Evolutionary conservation across 2,113 vertebrate species (phyloP), one percentile per base, ranked within the genome.

Genomic region (Cyphomyrus plagiostoma): DNA sequence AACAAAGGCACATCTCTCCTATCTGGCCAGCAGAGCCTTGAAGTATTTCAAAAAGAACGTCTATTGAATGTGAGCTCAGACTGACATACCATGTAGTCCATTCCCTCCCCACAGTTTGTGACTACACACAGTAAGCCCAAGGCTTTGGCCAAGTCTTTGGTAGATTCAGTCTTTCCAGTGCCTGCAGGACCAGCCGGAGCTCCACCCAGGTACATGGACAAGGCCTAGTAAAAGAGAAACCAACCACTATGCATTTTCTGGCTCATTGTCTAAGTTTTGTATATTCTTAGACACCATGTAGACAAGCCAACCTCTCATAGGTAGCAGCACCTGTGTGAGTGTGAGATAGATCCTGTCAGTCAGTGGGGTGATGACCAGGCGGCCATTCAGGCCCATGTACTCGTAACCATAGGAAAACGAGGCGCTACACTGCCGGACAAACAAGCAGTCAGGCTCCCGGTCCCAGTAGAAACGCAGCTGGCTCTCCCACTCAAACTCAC

Each of bases 91-190:
- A 97, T 97, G 95, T 96, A 98, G 92, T 99, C 98, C 98, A 99
- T 99, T 94, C 98, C 98, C 94, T 99, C 98, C 1, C 98, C 97
- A 0, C 98, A 99, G 95, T 99, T 99, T 89, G 98, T 99, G 17
- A 99, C 98, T 1, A 99, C 96, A 26, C 98, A 99, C 23, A 99
- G 96, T 89, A 99, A 93, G 56, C 98, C 98, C 91, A 99, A 92
- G 49, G 98, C 98, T 94, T 99, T 99, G 89, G 98, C 98, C 77
- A 99, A 95, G 93, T 99, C 98, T 94, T 99, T 99, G 84, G 97
- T 98, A 88, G 98, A 98, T 94, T 99, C 98, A 0, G 98, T 99
- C 92, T 99, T 99, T 56, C 98, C 98, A 0, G 98, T 99, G 2
- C 98, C 98, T n/a, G 98, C 97, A 1, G 98, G 98, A 56, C 98